Evolutionary conservation across 2,797 vertebrate species (phyloP), one percentile per base, ranked within the genome.

Genomic region (Tarsius wallacei): DNA sequence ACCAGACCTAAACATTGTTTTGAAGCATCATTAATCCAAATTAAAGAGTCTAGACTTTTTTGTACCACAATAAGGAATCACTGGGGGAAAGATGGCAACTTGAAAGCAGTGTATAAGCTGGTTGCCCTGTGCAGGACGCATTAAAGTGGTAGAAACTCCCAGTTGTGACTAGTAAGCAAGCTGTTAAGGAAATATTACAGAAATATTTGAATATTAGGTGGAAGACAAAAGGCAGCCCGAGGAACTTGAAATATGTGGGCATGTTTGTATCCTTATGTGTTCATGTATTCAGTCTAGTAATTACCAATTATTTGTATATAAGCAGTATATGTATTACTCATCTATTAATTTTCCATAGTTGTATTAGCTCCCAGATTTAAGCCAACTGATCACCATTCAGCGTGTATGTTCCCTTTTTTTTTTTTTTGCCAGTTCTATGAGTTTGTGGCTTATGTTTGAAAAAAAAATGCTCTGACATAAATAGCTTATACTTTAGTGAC

Each of bases 21-120:
- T 91, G 84, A 87, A 92, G 77, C 71, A 33, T 84, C 81, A 80
- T 84, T 93, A 83, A 96, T 95, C 21, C 49, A 81, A 80, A 61
- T 93, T 93, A 93, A 94, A 86, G 33, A 73, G 53, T 31, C 19
- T 64, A 49, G 6, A 74, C 71, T 83, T 80, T 94, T 80, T 74
- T 96, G 91, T 14, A 77, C 26, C 24, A 51, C 15, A 70, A 71
- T 87, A 19, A 95, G 94, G 70, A 90, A 83, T 87, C 59, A 87
- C 51, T 81, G 81, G 8, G 21, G 10, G 22, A 47, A 81, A 28
- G 31, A 90, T 14, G 53, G 36, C 26, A 19, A 55, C 21, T 24
- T 70, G 19, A 95, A 93, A 70, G 31, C 55, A 14, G 1, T 61
- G 47, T 74, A 74, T 63, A 64, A 42, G 3, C 53, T 53, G 7